Evolutionary conservation across 2,888 invertebrate species (phyloP), one percentile per base, ranked within the genome.

Genomic region (Ctenicera cuprea): DNA sequence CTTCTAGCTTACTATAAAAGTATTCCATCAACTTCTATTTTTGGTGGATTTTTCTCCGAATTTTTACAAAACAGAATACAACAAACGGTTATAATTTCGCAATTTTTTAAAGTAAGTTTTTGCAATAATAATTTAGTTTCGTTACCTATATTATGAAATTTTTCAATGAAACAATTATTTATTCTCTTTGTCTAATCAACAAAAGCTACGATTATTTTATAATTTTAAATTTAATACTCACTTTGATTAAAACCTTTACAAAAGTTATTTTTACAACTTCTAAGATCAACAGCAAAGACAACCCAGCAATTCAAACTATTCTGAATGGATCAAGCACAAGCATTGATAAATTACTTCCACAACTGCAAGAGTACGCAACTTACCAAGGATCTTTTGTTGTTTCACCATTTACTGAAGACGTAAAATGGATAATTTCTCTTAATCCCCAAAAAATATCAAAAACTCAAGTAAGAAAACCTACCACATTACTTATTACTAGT

Each of bases 351-450:
- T 30, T 54, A 33, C 9, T 54, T n/a, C 30, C 30, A 30, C 30
- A 0, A 0, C 14, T 54, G 8, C 14, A 54, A n/a, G 59, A 59
- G 9, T 59, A 59, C 12, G 38, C 37, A 38, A 93, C 93, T 0
- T 94, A 94, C 86, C 90, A 90, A 83, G 91, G 94, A 18, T 94
- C 94, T 0, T 87, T 94, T 41, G 94, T 94, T 41, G 93, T 93
- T 0, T 94, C 94, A 0, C 93, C 94, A 5, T 94, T 94, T 85
- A 91, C 90, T 14, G 94, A 94, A 84, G 91, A 91, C 50, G 93
- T 94, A 72, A 93, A 92, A n/a, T 94, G 94, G 94, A 90, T 93
- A n/a, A 30, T 54, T 33, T 54, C 33, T 8, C 54, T 30, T 7
- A 54, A 26, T 0, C 26, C 30, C 4, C 54, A 54, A 54, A 7